Evolutionary conservation across 2,888 invertebrate genomes (phyloP).

Genomic region (Neelides folsomi): DNA sequence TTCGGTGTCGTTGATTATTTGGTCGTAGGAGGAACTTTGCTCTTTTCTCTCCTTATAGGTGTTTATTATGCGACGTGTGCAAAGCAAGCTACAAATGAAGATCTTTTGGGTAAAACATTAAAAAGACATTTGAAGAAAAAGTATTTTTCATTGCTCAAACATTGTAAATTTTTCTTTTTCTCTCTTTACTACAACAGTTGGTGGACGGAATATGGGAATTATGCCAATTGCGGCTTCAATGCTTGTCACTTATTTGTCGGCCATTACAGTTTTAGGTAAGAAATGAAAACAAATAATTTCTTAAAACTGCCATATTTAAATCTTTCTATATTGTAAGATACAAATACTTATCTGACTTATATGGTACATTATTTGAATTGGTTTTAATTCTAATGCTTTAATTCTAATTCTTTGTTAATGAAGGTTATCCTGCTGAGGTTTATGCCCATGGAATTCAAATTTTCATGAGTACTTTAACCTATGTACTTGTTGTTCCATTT

Average conservation of each 20-base stretch:
- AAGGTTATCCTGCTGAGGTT: constrained; percentile 30
- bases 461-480: constrained; percentile 20
- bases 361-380: too few species aligned
- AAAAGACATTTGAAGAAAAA: constrained; percentile 24
- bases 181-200: constrained; percentile 8
- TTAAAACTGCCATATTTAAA: background rate
- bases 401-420: too few species aligned
- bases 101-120: constrained; percentile 28
- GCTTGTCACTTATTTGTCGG: constrained; percentile 30
- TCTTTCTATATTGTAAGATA: too few species aligned
- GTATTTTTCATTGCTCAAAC: background rate
- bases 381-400: too few species aligned
- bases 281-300: background rate
- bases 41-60: constrained; percentile 27
- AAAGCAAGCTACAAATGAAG: constrained; percentile 28
- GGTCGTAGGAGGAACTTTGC: constrained; percentile 22
- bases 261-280: constrained; percentile 30
- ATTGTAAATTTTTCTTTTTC: background rate
- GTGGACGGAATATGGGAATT: constrained; percentile 28
- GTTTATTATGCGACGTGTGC: constrained; percentile 26
- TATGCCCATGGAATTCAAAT: constrained; percentile 28
- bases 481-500: constrained; percentile 17
- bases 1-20: constrained; percentile 26
- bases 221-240: constrained; percentile 28
- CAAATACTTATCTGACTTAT: too few species aligned